Conservation (phyloP, 2,888 invertebrate genomes). For the Heliconius sara region DNA sequence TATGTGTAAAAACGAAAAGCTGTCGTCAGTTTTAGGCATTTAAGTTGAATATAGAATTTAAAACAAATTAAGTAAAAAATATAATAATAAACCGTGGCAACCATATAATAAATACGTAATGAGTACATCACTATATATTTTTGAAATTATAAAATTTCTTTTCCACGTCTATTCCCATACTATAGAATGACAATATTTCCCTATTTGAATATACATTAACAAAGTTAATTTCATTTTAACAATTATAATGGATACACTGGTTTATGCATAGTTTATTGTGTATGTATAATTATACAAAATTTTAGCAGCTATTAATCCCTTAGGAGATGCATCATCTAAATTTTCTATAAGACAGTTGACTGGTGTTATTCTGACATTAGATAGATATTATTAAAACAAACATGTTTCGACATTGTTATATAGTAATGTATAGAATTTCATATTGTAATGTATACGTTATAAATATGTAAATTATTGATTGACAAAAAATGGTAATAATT, state of each 20-base stretch:
- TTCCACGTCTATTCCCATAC: too few relatives aligned
- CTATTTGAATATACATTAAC: not conserved
- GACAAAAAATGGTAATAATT: too few relatives aligned
- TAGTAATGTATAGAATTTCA: too few relatives aligned
- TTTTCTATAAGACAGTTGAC: slow-evolving; percentile 5
- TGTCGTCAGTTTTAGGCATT: not conserved
- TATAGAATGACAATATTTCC: not conserved
- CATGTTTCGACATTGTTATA: not conserved
- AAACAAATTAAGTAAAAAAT: too few relatives aligned
- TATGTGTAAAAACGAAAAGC: not conserved
- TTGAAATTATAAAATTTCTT: too few relatives aligned
- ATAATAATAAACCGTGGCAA: too few relatives aligned
- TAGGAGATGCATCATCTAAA: not conserved
- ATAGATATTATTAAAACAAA: not conserved
- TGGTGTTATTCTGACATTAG: not conserved
- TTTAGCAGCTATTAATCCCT: not conserved
- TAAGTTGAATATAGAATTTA: not conserved
- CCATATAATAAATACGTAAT: too few relatives aligned
- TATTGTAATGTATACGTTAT: too few relatives aligned
- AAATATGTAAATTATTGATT: too few relatives aligned
- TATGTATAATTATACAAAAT: not conserved
- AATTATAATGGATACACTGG: not conserved
- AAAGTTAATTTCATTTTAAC: not conserved
- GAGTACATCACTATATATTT: too few relatives aligned
- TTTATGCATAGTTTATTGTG: too few relatives aligned